Conservation (phyloP, 2,797 vertebrate species). For the Sebastes elongatus region DNA sequence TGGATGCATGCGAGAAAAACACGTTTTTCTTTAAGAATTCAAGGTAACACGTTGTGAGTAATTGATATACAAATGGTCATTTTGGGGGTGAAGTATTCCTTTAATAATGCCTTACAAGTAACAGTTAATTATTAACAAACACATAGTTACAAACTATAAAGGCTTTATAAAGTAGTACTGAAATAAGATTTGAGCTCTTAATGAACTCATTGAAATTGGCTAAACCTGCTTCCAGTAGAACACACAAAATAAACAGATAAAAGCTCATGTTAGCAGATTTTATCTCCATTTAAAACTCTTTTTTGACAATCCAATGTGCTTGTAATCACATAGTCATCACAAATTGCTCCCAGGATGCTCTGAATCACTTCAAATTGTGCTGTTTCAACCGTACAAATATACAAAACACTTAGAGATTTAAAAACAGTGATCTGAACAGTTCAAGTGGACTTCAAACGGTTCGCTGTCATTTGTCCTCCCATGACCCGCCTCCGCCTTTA, state of each 20-base stretch:
- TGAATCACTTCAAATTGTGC: background rate
- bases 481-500: constrained; percentile 26
- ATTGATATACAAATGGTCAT: too few species aligned
- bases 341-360: background rate
- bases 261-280: background rate
- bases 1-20: too few species aligned
- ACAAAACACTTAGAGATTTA: constrained; percentile 2
- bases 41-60: too few species aligned
- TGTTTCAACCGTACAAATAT: background rate
- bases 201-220: background rate
- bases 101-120: background rate
- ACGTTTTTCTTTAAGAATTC: too few species aligned
- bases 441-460: constrained; percentile 4
- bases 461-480: constrained; percentile 14
- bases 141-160: background rate
- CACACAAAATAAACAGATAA: background rate
- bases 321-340: background rate
- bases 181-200: background rate
- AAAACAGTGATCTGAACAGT: background rate
- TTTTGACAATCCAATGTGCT: background rate
- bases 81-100: too few species aligned
- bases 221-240: background rate
- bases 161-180: background rate
- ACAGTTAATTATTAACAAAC: background rate
- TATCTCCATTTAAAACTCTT: background rate